These are phyloP conservation scores for Scophthalmus maximus DNA, from an alignment of 2,113 vertebrate genomes.

Conservation along the genomic window DNA sequence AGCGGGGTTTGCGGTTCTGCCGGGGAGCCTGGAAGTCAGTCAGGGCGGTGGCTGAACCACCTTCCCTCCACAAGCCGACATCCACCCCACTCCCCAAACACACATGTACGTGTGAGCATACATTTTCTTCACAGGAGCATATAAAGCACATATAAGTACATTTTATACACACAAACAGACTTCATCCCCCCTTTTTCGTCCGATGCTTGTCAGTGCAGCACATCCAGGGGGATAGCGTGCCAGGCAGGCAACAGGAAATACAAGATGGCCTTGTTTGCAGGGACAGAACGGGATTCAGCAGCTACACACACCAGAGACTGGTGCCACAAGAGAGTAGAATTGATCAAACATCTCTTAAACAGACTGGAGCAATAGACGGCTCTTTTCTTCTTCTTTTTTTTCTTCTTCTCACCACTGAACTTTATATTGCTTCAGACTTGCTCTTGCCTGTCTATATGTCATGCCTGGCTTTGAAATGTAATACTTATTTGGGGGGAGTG, in stretches of 20 bases:
- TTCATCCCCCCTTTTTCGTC: slow-evolving; percentile 1
- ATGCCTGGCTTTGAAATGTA: slow-evolving; percentile 73
- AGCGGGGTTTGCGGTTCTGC: slow-evolving; percentile 66
- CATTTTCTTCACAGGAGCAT: slow-evolving; percentile 12
- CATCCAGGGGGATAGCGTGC: slow-evolving; percentile 51
- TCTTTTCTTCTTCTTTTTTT: slow-evolving; percentile 24
- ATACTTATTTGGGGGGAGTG: slow-evolving; percentile 62
- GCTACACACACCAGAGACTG: slow-evolving; percentile 56
- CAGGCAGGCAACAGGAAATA: slow-evolving; percentile 74
- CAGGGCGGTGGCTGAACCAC: slow-evolving; percentile 79
- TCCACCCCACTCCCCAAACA: slow-evolving; percentile 69
- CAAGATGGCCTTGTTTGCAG: slow-evolving; percentile 75
- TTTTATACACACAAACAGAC: slow-evolving; percentile 6
- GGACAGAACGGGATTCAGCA: slow-evolving; percentile 45
- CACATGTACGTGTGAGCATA: slow-evolving; percentile 28
- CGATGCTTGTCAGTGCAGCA: slow-evolving; percentile 1
- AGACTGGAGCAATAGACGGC: slow-evolving; percentile 16
- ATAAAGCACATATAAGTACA: slow-evolving; percentile 8
- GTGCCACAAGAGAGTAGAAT: slow-evolving; percentile 45
- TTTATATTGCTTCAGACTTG: slow-evolving; percentile 50
- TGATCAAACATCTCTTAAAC: slow-evolving; percentile 60
- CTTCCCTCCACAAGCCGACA: slow-evolving; percentile 68
- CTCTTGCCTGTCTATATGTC: slow-evolving; percentile 58
- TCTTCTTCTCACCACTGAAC: slow-evolving; percentile 9
- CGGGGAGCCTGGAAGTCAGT: slow-evolving; percentile 77